Percentiles rank a stretch among this genome's conserved stretches.
Conservation (phyloP, 2,888 invertebrate genomes). For the Ctenicera cuprea region DNA sequence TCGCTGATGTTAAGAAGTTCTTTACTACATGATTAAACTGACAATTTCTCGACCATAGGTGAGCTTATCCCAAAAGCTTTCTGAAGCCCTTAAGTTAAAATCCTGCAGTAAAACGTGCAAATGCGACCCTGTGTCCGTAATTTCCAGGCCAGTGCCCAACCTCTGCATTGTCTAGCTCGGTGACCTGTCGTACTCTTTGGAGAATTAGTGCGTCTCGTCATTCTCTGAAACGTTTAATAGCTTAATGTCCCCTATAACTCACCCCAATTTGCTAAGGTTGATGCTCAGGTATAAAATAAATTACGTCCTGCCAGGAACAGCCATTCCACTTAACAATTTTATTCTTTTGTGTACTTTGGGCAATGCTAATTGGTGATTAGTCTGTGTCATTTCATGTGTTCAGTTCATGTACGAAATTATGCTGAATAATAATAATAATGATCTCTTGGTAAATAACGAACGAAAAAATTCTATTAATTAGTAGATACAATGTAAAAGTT, state of each 20-base stretch:
- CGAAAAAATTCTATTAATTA: no score
- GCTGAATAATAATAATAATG: no score
- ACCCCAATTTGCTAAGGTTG: conserved; percentile 47
- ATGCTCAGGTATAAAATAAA: conserved; percentile 47
- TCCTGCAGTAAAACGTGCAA: conserved; percentile 37
- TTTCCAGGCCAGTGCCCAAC: conserved; percentile 30
- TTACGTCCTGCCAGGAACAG: conserved; percentile 29
- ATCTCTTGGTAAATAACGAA: no score
- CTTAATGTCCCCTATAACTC: conserved; percentile 50
- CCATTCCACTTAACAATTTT: conserved; percentile 15
- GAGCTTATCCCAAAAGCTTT: not conserved
- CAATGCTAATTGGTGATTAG: conserved; percentile 38
- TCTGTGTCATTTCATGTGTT: conserved; percentile 1
- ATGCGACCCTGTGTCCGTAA: conserved; percentile 25
- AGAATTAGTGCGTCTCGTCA: conserved; percentile 49
- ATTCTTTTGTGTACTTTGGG: conserved; percentile 29
- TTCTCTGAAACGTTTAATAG: conserved; percentile 48
- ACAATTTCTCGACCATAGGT: conserved; percentile 30
- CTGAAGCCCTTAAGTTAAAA: conserved; percentile 20
- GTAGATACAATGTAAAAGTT: no score
- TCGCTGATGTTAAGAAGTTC: not conserved
- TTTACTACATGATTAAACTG: conserved; percentile 43
- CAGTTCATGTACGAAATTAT: not conserved
- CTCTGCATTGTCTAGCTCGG: conserved; percentile 31
- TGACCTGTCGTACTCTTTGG: conserved; percentile 47